phyloP scores from a whole-genome alignment of 2,888 invertebrate genomes.

The Vannuccia rotundouncinata region DNA sequence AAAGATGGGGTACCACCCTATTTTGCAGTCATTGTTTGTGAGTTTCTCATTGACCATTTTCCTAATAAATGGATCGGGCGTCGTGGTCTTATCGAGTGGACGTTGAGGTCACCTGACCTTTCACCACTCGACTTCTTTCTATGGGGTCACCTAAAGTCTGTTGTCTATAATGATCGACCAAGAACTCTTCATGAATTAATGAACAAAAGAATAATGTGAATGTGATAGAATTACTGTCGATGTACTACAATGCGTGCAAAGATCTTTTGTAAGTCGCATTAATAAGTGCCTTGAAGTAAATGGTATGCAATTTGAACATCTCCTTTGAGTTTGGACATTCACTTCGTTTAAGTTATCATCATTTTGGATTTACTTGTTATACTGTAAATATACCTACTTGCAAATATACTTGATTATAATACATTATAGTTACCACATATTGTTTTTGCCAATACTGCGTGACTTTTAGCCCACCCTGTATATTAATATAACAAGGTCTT shows the following conservation, averaged over 20 bases:
- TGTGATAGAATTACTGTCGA: constrained; percentile 12
- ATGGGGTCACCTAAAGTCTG: constrained; percentile 17
- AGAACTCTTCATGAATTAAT: constrained; percentile 18
- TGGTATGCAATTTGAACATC: neutral
- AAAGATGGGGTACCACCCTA: constrained; percentile 7
- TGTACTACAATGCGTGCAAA: neutral
- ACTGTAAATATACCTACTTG: neutral
- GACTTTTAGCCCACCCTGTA: neutral
- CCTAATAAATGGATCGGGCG: constrained; percentile 7
- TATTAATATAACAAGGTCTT: no score
- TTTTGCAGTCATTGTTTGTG: constrained; percentile 15
- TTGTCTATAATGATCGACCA: constrained; percentile 5
- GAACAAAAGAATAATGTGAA: neutral
- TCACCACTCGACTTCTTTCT: neutral
- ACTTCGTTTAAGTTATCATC: neutral
- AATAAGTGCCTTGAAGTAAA: neutral
- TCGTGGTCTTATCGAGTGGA: neutral
- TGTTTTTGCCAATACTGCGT: neutral
- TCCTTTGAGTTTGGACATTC: neutral
- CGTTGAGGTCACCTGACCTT: neutral
- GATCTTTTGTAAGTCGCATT: neutral
- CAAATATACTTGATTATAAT: neutral
- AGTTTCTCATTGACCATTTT: neutral
- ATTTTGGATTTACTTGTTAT: neutral
- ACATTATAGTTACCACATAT: neutral